Base-by-base conservation (phyloP, 37 sponge, comb jelly and placozoan species). In the Cladorhizidae sp. region DNA sequence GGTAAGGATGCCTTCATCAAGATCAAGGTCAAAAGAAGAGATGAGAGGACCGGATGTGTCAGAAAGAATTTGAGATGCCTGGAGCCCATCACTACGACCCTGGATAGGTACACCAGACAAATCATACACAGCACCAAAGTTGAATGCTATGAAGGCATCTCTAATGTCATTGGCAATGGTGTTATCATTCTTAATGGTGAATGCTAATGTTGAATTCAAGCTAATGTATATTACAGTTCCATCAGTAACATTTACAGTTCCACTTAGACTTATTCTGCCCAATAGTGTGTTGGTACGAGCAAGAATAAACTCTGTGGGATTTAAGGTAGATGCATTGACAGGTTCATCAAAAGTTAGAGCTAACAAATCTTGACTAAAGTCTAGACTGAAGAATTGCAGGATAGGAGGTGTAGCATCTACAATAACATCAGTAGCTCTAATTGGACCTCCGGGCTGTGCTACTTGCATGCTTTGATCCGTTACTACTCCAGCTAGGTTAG, bases 341-440 rank as follows among this genome's bases (percentile, higher is more conserved):
- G 97, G 88, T 54, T 96, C 97, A 74, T 85, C 76, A 77, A 96
- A 96, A 37, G 84, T 89, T 22, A 96, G 75, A 26, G 17, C 17
- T 25, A 96, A 42, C 1, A 28, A 35, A 49, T 91, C 91, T 8
- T 29, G 41, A 22, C 74, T 72, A 38, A 90, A 40, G 41, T 89
- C 80, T 15, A 96, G 54, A 57, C 56, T 54, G 61, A 77, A 93
- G 11, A 72, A 43, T 14, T 62, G 38, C 0, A 96, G 85, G 6
- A 33, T 22, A 18, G 97, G 97, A 49, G 86, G 72, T 23, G 91
- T 88, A 1, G 56, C 37, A 41, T 96, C 97, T 23, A 45, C 49
- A 63, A 76, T 78, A 0, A 92, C 85, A 62, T 42, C 23, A 41
- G 73, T 11, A 57, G 86, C 93, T 37, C 18, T 29, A 36, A 61